A percentile compares a stretch with the other conserved stretches of the same genome.
Conservation (phyloP, 2,888 invertebrate genomes). For the Prenolepis imparis region DNA sequence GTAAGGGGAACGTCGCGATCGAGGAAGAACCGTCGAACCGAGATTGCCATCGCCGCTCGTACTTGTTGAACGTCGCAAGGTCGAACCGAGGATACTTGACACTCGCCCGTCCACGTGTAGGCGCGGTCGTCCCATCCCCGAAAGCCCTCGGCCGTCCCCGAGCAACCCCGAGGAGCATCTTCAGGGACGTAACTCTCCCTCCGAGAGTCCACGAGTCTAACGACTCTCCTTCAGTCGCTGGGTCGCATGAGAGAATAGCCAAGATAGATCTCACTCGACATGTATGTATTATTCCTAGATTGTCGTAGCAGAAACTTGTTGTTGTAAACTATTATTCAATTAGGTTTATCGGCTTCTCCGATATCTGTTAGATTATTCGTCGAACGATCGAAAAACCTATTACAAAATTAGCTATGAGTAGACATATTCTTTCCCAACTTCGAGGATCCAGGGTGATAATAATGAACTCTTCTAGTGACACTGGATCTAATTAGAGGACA, state of each 20-base stretch:
- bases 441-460: not conserved
- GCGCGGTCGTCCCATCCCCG: constrained; percentile 74
- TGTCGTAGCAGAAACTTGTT: no score
- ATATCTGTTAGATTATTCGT: not conserved
- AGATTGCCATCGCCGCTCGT: constrained; percentile 23
- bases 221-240: not conserved
- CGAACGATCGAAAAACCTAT: not conserved
- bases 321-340: not conserved
- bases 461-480: not conserved
- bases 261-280: not conserved
- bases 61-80: constrained; percentile 51
- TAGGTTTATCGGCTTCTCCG: no score
- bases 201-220: not conserved
- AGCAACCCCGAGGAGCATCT: constrained; percentile 39
- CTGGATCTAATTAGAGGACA: no score
- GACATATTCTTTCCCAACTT: not conserved
- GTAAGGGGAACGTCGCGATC: not conserved
- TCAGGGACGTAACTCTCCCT: constrained; percentile 21
- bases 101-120: constrained; percentile 74
- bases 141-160: constrained; percentile 52
- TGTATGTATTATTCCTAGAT: not conserved
- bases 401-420: not conserved
- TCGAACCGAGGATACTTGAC: constrained; percentile 22
- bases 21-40: not conserved
- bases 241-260: not conserved